Evolutionary conservation across 2,797 vertebrate species (phyloP), one percentile per base, ranked within the genome.

Genomic region (Acrossocheilus wenchowensis): DNA sequence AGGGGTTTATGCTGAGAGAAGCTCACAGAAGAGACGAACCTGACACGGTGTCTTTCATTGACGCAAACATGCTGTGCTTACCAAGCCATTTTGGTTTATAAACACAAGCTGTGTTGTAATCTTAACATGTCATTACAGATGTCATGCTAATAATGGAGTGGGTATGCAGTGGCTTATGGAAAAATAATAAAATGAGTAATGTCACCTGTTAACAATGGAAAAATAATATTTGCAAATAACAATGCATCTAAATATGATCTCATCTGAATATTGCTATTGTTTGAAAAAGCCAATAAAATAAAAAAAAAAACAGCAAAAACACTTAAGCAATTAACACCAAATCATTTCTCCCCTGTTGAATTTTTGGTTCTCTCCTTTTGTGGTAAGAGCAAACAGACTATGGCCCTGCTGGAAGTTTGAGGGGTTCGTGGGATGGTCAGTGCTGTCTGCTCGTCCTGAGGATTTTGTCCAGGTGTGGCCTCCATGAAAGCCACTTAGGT

Each of bases 401-500:
- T 1, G 19, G 12, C 10, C 30, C 43, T 21, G 57, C 83, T 41
- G n/a, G 17, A 69, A 41, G 21, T 64, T 66, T 72, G 43, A 66
- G 72, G 15, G 30, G 81, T 64, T 83, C 17, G 34, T 52, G 64
- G n/a, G 52, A 60, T 86, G 39, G 79, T 87, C 75, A 87, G 43
- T 62, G 68, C 66, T 83, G 68, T 73, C 66, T 52, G 57, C 54
- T 83, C 41, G 0, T 68, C 21, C 50, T 81, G 82, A 86, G 57
- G 80, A 80, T 87, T 74, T 57, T 82, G 66, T 82, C 82, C 87
- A 89, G 78, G 84, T 82, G 86, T 84, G 69, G 79, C 68, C 84
- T 81, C 19, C 60, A 75, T 81, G 60, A 26, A 66, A 73, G 74
- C 39, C 10, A 75, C 81, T 84, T 77, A 64, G 48, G 23, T 84